These are phyloP conservation scores for Uria lomvia DNA, from an alignment of 2,113 vertebrate genomes.

Conservation along the genomic window DNA sequence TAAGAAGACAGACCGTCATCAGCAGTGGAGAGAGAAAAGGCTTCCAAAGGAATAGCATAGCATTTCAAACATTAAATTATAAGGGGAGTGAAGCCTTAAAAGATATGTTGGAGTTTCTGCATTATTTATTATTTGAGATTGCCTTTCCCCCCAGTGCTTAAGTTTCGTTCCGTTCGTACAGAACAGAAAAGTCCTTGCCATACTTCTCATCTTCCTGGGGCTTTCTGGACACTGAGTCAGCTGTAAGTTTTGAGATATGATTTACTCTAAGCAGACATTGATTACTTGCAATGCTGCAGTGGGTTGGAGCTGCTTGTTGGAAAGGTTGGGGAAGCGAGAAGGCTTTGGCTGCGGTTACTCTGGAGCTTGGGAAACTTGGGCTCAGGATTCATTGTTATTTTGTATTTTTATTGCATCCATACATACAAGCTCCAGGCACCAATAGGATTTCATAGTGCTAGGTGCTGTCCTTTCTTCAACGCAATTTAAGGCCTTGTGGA, in stretches of 20 bases:
- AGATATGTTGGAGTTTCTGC: slow-evolving; percentile 30
- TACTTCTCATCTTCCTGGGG: neutral
- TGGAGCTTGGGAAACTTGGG: neutral
- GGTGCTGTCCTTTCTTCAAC: neutral
- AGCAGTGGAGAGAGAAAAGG: slow-evolving; percentile 12
- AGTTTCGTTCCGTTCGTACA: neutral
- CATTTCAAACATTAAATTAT: slow-evolving; percentile 52
- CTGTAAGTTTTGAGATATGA: neutral
- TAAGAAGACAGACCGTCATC: slow-evolving; percentile 44
- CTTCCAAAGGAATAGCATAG: slow-evolving; percentile 25
- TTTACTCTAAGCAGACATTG: neutral
- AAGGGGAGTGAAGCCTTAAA: slow-evolving; percentile 29
- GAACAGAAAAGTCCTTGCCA: neutral
- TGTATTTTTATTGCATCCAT: neutral
- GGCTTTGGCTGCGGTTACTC: neutral
- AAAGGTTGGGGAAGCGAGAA: neutral
- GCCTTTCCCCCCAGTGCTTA: neutral
- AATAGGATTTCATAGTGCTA: neutral
- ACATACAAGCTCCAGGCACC: neutral
- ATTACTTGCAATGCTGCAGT: neutral
- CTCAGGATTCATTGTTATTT: neutral
- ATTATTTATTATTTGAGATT: slow-evolving; percentile 66
- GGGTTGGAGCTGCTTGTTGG: neutral
- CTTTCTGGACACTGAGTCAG: neutral
- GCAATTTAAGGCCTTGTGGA: neutral